phyloP scores from a whole-genome alignment of 1,140 invertebrate species.

The Harlomillsia oculata region DNA sequence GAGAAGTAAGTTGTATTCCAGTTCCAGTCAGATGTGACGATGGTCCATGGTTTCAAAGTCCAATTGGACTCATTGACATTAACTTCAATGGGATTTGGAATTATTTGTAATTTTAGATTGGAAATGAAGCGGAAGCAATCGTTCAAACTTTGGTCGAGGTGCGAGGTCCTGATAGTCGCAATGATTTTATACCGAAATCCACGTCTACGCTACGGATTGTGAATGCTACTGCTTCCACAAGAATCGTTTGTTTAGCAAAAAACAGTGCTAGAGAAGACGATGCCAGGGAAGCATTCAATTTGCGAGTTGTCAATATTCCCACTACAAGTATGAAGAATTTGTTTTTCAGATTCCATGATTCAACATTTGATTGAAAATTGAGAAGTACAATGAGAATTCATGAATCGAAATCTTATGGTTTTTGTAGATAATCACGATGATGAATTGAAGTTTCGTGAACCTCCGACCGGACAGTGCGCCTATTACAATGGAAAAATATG shows the following conservation, averaged over 20 bases:
- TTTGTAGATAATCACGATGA: constrained; percentile 21
- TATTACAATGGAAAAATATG: constrained; percentile 82
- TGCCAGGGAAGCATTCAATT: constrained; percentile 13
- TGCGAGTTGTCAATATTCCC: constrained; percentile 32
- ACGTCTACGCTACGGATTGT: constrained; percentile 31
- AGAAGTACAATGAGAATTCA: no score
- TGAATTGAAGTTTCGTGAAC: constrained; percentile 28
- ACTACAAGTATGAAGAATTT: neutral
- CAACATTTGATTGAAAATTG: no score
- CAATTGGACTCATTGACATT: neutral
- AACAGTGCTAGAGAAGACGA: constrained; percentile 8
- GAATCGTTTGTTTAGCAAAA: constrained; percentile 26
- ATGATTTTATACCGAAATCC: constrained; percentile 22
- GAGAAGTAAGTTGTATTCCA: constrained; percentile 13
- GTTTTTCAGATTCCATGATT: neutral
- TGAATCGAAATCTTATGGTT: neutral
- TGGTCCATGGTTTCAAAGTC: neutral
- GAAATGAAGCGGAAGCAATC: constrained; percentile 26
- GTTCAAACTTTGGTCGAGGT: constrained; percentile 31
- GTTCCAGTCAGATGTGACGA: neutral
- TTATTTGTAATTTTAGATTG: constrained; percentile 19
- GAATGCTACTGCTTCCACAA: constrained; percentile 24
- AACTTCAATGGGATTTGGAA: neutral
- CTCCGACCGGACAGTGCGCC: constrained; percentile 61
- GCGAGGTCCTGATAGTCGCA: constrained; percentile 3